Conservation (phyloP, 2,888 invertebrate species). For the Brachynemurus nebulosus region DNA sequence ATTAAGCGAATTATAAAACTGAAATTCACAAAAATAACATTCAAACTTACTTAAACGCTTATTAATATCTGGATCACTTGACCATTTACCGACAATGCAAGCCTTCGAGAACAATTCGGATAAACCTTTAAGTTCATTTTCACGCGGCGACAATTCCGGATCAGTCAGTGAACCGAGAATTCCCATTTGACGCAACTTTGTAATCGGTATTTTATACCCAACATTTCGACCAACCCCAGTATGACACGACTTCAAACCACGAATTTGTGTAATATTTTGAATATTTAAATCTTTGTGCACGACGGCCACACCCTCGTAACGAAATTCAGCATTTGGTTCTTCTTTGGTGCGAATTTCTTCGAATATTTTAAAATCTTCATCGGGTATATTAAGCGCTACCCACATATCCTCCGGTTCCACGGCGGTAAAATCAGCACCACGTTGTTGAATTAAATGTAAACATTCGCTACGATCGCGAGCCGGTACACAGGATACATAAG, state of each 20-base stretch:
- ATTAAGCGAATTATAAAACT: constrained; percentile 7
- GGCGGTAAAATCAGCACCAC: constrained; percentile 67
- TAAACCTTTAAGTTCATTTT: constrained; percentile 69
- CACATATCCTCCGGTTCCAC: constrained; percentile 84
- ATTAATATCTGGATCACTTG: constrained; percentile 57
- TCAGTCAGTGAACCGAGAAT: constrained; percentile 54
- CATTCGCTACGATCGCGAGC: constrained; percentile 68
- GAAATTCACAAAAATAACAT: not conserved
- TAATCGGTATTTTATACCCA: constrained; percentile 72
- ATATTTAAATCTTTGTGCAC: constrained; percentile 62
- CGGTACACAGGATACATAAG: constrained; percentile 46
- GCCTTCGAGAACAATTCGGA: constrained; percentile 68
- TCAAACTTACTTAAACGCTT: constrained; percentile 50
- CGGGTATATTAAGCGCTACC: constrained; percentile 55
- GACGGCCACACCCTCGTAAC: constrained; percentile 71
- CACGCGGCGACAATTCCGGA: constrained; percentile 52
- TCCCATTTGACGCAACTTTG: constrained; percentile 58
- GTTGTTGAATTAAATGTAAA: constrained; percentile 55
- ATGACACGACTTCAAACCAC: constrained; percentile 71
- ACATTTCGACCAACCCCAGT: constrained; percentile 79
- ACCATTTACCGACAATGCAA: constrained; percentile 77
- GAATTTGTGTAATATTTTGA: constrained; percentile 49
- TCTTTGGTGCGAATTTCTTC: constrained; percentile 64
- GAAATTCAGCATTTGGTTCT: constrained; percentile 61
- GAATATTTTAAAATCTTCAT: constrained; percentile 61